Base-by-base conservation (phyloP, 2,888 invertebrate genomes). In the Sarcophaga caerulescens region DNA sequence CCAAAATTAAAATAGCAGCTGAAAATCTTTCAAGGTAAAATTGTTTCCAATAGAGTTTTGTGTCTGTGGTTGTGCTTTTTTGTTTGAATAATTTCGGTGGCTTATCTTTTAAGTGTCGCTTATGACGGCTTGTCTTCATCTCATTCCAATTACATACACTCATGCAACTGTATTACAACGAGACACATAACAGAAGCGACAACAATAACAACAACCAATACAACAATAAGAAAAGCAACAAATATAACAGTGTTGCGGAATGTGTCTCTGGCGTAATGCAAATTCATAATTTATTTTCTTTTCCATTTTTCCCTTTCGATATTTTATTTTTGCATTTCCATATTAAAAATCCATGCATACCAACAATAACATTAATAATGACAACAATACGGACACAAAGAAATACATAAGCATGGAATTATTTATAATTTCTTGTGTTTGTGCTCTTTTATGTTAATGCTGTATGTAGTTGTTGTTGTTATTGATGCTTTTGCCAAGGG, bases 1-100 rank as follows among this genome's bases (percentile, higher is more conserved):
- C 93, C 75, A 93, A 93, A 92, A 92, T 93, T 60, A 93, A 93
- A 92, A 93, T 92, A 88, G 93, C 92, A 80, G 93, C 93, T 87
- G 93, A 93, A 89, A 93, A 92, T 90, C 90, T 93, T 88, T 92
- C 92, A 89, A 92, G 93, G 93, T 93, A 91, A 91, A 83, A 69
- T 79, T 68, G 65, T 73, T 75, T 47, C 23, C 47, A 21, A 21
- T 35, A 35, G 35, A 45, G 19, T 59, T 14, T 52, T 52, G 11
- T 78, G 62, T 44, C 47, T 65, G 76, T 66, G 78, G 79, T 52
- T 73, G 21, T 25, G 47, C 57, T 23, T 70, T 71, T 71, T 17
- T 21, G 21, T 52, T 75, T 19, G 35, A 63, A 80, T 74, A 57
- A 35, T 47, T 62, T 86, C 52, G 77, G 25, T 71, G 78, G n/a